Conservation (phyloP, 2,888 invertebrate genomes). For the Limnephilus marmoratus region DNA sequence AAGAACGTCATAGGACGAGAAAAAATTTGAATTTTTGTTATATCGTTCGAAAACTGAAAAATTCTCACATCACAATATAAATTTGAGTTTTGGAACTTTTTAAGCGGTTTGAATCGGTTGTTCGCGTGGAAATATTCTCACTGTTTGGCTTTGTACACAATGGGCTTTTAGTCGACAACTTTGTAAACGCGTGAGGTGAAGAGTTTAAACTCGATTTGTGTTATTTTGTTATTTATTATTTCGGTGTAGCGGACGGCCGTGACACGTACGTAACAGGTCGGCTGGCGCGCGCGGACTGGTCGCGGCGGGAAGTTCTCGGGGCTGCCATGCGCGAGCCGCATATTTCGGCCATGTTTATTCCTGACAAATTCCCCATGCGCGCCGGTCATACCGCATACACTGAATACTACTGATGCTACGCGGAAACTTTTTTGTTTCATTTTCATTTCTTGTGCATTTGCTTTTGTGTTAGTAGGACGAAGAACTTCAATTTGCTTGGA, state of each 20-base stretch:
- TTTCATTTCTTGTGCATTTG: not conserved
- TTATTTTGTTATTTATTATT: slow-evolving; percentile 26
- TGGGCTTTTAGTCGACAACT: slow-evolving; percentile 24
- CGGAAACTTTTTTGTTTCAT: not conserved
- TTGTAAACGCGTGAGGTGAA: slow-evolving; percentile 18
- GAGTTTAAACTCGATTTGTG: slow-evolving; percentile 24
- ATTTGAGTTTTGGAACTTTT: slow-evolving; percentile 34
- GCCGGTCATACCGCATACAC: not conserved
- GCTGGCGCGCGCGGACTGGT: slow-evolving; percentile 71
- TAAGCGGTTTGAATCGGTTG: not conserved
- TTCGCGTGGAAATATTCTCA: slow-evolving; percentile 5
- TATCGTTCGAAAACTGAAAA: not conserved
- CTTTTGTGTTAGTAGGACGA: not conserved
- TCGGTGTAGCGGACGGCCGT: slow-evolving; percentile 30
- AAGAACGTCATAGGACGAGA: not conserved
- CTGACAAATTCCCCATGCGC: slow-evolving; percentile 22
- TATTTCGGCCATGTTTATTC: slow-evolving; percentile 34
- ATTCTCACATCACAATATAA: not conserved
- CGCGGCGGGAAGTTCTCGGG: slow-evolving; percentile 70
- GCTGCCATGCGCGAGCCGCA: slow-evolving; percentile 70
- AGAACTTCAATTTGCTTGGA: not conserved
- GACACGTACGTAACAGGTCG: slow-evolving; percentile 61
- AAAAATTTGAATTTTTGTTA: not conserved
- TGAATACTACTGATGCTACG: not conserved
- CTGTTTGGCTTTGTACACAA: slow-evolving; percentile 41